Conservation (phyloP, 2,888 invertebrate genomes). For the Dendrolimus pini region DNA sequence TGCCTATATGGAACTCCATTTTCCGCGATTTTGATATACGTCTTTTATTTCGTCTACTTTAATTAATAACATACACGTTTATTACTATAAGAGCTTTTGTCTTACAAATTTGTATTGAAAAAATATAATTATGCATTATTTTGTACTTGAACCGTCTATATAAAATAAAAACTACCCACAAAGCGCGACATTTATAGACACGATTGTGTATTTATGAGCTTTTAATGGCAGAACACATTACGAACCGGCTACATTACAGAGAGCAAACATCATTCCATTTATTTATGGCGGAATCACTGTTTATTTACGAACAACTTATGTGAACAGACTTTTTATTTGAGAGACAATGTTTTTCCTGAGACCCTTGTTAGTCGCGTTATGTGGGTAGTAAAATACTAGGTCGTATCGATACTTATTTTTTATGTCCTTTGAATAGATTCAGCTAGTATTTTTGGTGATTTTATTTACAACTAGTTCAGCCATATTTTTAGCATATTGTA, state of each 20-base stretch:
- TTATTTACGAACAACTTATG: not conserved
- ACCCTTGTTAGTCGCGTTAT: slow-evolving; percentile 27
- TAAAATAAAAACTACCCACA: slow-evolving; percentile 14
- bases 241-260: slow-evolving; percentile 40
- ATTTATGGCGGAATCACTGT: slow-evolving; percentile 36
- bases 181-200: slow-evolving; percentile 49
- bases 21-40: too few species aligned
- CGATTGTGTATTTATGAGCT: slow-evolving; percentile 67
- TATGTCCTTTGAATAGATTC: slow-evolving; percentile 13
- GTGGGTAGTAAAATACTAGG: slow-evolving; percentile 17
- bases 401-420: slow-evolving; percentile 20
- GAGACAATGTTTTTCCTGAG: slow-evolving; percentile 1
- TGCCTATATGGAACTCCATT: too few species aligned
- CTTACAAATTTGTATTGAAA: too few species aligned
- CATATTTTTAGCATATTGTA: too few species aligned
- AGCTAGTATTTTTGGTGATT: slow-evolving; percentile 9
- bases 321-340: not conserved
- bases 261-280: slow-evolving; percentile 57
- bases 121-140: too few species aligned
- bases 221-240: slow-evolving; percentile 71
- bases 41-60: too few species aligned
- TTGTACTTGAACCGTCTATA: too few species aligned
- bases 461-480: not conserved
- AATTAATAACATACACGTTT: too few species aligned
- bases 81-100: too few species aligned